These are phyloP conservation scores for Lethenteron reissneri DNA, from an alignment of 2,113 vertebrate species.

Conservation along the genomic window DNA sequence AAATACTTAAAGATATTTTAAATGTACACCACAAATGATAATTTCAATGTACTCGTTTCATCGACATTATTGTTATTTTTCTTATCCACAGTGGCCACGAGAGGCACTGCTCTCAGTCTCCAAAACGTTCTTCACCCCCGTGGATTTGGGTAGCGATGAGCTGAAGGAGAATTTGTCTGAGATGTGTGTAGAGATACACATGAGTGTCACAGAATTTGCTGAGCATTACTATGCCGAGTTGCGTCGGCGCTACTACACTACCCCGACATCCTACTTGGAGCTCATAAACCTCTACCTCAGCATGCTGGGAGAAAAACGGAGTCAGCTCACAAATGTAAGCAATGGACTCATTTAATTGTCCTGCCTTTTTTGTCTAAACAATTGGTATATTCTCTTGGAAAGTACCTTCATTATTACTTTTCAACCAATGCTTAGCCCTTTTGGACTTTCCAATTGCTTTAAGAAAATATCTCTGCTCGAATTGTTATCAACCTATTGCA, in stretches of 20 bases:
- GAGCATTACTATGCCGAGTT: constrained; percentile 40
- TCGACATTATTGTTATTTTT: neutral
- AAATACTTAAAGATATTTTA: no score
- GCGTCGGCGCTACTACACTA: constrained; percentile 42
- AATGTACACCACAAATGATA: no score
- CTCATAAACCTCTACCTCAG: constrained; percentile 49
- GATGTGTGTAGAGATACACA: constrained; percentile 49
- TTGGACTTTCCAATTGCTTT: no score
- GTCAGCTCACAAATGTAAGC: constrained; percentile 27
- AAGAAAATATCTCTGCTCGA: no score
- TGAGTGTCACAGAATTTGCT: constrained; percentile 39
- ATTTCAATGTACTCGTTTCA: no score
- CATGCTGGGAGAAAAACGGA: constrained; percentile 37
- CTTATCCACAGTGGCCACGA: constrained; percentile 29
- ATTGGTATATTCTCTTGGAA: no score
- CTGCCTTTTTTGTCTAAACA: no score
- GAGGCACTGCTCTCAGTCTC: constrained; percentile 50
- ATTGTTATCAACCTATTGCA: no score
- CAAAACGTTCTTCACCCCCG: constrained; percentile 31
- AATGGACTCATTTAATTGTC: neutral
- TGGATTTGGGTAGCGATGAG: constrained; percentile 30
- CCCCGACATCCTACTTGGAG: constrained; percentile 52
- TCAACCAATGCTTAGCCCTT: no score
- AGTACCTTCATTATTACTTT: no score
- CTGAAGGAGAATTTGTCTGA: constrained; percentile 34